Evolutionary conservation across 2,113 vertebrate genomes (phyloP).

Genomic region (Sylvietta virens): DNA sequence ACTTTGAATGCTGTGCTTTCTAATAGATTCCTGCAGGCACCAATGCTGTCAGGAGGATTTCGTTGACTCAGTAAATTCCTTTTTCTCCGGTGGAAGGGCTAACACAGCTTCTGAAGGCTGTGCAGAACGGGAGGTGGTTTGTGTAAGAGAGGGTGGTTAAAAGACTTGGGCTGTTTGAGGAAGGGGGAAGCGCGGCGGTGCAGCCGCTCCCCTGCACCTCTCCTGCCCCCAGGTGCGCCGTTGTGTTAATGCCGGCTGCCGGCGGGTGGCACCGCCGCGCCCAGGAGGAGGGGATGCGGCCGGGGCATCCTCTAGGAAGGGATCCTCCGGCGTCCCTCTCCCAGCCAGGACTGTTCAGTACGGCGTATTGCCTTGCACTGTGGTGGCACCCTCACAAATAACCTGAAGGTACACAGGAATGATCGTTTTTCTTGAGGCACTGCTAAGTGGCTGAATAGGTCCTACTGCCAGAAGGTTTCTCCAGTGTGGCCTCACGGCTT

Average conservation of each 20-base stretch:
- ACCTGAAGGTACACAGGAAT: too few species aligned
- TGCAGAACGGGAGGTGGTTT: neutral
- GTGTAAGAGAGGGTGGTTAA: neutral
- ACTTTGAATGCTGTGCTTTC: neutral
- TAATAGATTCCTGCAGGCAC: neutral
- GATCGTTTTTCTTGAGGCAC: neutral
- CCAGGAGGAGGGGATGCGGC: neutral
- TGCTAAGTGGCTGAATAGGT: neutral
- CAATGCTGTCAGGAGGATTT: neutral
- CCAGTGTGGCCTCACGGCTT: neutral
- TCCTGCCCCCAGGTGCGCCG: fast-evolving
- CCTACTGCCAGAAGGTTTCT: neutral
- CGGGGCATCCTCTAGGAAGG: too few species aligned
- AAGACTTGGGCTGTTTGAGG: neutral
- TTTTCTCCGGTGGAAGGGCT: fast-evolving
- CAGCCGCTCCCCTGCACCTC: fast-evolving
- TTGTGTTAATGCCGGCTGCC: neutral
- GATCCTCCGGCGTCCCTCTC: neutral
- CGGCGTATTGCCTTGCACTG: too few species aligned
- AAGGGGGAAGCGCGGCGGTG: fast-evolving
- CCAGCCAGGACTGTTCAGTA: neutral
- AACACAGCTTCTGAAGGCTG: neutral
- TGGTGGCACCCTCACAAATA: neutral
- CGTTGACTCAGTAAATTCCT: neutral
- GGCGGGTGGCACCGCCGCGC: neutral